Conservation (phyloP, 2,113 vertebrate species). For the Triplophysa rosa region DNA sequence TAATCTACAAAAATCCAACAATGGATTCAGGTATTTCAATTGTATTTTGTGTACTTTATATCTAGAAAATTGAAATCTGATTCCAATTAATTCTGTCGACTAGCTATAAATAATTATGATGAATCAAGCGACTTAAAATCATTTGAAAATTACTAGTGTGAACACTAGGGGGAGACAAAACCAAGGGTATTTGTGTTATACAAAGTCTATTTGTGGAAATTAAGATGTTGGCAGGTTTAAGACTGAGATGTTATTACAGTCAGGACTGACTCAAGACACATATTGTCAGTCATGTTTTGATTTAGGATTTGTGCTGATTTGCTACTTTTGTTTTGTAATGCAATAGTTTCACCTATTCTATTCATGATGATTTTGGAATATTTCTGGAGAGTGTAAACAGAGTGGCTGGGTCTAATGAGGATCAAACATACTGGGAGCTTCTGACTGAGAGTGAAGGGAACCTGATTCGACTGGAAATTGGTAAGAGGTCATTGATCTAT, state of each 20-base stretch:
- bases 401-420: constrained; percentile 53
- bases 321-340: not conserved
- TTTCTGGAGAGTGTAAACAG: constrained; percentile 71
- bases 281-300: not conserved
- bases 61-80: not conserved
- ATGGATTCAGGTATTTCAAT: constrained; percentile 61
- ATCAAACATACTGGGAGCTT: constrained; percentile 70
- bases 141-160: no score
- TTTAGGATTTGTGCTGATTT: not conserved
- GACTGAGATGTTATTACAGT: not conserved
- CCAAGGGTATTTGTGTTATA: no score
- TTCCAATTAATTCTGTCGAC: not conserved
- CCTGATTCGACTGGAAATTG: constrained; percentile 57
- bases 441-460: constrained; percentile 59
- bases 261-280: not conserved
- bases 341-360: constrained; percentile 63
- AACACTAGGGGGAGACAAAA: not conserved
- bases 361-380: constrained; percentile 61
- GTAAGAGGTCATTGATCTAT: constrained; percentile 50
- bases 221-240: no score
- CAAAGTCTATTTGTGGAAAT: no score
- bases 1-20: constrained; percentile 60
- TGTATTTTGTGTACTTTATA: not conserved
- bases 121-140: no score
- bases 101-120: not conserved